Conservation (phyloP, 1,140 invertebrate species). For the Coelopa frigida region DNA sequence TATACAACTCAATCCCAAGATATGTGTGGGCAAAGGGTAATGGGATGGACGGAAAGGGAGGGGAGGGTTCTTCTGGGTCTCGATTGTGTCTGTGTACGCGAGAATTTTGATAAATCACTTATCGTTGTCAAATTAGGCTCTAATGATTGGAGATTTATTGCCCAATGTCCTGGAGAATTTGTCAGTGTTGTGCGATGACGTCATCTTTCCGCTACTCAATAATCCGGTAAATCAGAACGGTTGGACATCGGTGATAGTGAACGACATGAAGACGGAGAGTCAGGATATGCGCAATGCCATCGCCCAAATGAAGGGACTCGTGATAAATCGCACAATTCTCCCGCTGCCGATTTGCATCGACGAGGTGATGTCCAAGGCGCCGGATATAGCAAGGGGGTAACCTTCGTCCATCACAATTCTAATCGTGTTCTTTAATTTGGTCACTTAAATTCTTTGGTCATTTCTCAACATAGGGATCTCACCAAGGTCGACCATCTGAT, state of each 20-base stretch:
- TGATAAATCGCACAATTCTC: constrained; percentile 50
- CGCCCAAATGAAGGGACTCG: constrained; percentile 52
- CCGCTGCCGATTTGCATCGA: constrained; percentile 67
- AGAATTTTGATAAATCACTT: too few relatives aligned
- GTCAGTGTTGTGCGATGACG: constrained; percentile 66
- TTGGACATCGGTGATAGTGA: constrained; percentile 63
- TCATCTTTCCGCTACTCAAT: constrained; percentile 60
- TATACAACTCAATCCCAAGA: too few relatives aligned
- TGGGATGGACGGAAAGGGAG: too few relatives aligned
- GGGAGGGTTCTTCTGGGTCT: too few relatives aligned
- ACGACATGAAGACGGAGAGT: constrained; percentile 64
- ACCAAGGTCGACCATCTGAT: constrained; percentile 50
- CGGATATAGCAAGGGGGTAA: constrained; percentile 49
- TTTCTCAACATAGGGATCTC: constrained; percentile 20
- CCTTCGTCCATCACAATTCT: background rate
- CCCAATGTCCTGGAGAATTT: constrained; percentile 68
- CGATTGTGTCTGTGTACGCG: too few relatives aligned
- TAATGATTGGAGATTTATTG: constrained; percentile 43
- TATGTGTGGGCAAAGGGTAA: too few relatives aligned
- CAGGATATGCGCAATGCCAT: constrained; percentile 62
- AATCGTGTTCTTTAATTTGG: background rate
- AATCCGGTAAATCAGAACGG: constrained; percentile 56
- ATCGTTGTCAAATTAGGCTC: constrained; percentile 10
- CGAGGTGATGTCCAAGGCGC: constrained; percentile 52
- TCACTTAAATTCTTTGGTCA: background rate